These are phyloP conservation scores for Meloidogyne hapla DNA, from an alignment of 1,140 invertebrate species.

Conservation along the genomic window DNA sequence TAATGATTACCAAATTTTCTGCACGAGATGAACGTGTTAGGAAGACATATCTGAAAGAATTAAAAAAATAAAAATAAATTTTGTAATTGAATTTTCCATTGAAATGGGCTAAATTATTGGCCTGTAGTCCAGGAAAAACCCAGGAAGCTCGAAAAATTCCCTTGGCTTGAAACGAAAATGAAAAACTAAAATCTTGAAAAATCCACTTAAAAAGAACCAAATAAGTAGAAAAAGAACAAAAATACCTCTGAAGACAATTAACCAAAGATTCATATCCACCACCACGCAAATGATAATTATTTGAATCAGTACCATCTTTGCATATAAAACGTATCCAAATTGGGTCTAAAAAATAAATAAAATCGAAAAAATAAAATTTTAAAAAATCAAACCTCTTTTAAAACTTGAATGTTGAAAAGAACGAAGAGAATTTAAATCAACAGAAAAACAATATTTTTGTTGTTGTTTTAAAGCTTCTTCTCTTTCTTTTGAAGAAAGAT, in stretches of 20 bases:
- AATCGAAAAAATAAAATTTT: no score
- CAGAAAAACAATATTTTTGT: slow-evolving; percentile 38
- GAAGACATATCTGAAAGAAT: slow-evolving; percentile 33
- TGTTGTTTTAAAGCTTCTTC: slow-evolving; percentile 8
- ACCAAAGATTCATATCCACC: slow-evolving; percentile 51
- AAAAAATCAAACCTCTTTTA: slow-evolving; percentile 33
- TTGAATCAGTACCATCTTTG: slow-evolving; percentile 46
- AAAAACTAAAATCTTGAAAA: no score
- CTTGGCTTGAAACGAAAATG: no score
- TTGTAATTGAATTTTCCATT: no score
- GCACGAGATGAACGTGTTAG: slow-evolving; percentile 44
- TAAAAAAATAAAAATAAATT: no score
- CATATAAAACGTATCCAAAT: slow-evolving; percentile 50
- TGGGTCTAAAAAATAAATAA: slow-evolving; percentile 33
- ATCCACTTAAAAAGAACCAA: no score
- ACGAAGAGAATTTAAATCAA: slow-evolving; percentile 48
- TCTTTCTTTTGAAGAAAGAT: slow-evolving; percentile 17
- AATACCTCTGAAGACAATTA: slow-evolving; percentile 40
- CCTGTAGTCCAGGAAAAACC: no score
- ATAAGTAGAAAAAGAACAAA: neutral
- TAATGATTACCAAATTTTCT: slow-evolving; percentile 49
- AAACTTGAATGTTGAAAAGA: slow-evolving; percentile 44
- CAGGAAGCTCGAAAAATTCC: no score
- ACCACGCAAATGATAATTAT: slow-evolving; percentile 44
- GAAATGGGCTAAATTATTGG: no score